These are phyloP conservation scores for Xiphophorus birchmanni DNA, from an alignment of 2,797 vertebrate species.

Conservation along the genomic window DNA sequence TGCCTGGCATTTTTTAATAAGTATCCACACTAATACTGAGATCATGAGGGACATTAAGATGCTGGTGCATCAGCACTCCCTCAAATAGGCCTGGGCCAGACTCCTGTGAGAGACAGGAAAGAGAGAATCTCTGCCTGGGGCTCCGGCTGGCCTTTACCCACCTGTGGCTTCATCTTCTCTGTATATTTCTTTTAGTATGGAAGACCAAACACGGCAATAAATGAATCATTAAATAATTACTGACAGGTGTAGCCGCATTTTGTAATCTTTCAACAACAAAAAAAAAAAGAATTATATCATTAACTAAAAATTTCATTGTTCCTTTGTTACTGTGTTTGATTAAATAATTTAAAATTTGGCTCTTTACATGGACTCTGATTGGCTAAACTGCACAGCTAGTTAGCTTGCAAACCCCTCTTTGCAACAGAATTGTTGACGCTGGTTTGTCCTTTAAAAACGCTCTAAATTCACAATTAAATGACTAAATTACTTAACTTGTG, in stretches of 20 bases:
- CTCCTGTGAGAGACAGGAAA: constrained; percentile 20
- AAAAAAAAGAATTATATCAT: background rate
- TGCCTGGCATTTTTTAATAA: constrained; percentile 67
- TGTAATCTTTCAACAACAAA: background rate
- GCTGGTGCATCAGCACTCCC: constrained; percentile 67
- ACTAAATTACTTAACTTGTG: background rate
- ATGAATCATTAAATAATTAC: background rate
- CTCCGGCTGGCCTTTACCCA: constrained; percentile 1
- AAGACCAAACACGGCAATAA: background rate
- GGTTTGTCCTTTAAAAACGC: background rate
- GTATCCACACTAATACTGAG: constrained; percentile 52
- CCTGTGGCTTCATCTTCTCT: background rate
- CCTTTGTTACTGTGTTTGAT: background rate
- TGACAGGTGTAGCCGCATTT: background rate
- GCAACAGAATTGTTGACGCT: background rate
- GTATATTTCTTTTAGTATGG: background rate
- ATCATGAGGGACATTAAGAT: constrained; percentile 64
- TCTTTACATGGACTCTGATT: background rate
- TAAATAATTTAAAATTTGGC: background rate
- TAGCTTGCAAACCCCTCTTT: background rate
- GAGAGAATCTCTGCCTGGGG: constrained; percentile 5
- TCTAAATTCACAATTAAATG: background rate
- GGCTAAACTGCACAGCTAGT: background rate
- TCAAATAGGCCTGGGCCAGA: constrained; percentile 49
- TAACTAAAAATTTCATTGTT: background rate